phyloP scores from a whole-genome alignment of 2,113 vertebrate genomes.

The Paracanthobrama guichenoti region DNA sequence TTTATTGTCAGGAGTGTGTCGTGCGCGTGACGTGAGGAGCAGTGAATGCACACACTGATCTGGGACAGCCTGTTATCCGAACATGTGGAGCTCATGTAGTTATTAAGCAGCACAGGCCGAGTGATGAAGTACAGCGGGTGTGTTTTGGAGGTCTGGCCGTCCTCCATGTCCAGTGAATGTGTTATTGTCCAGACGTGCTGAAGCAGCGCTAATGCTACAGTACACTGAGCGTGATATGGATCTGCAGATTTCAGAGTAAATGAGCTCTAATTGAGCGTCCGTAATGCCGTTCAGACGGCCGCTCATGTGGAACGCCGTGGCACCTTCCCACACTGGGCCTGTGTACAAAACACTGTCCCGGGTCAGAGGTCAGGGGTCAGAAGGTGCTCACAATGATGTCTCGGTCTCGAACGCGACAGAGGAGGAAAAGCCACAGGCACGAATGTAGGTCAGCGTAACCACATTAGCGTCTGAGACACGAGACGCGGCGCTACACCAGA shows the following conservation, averaged over 20 bases:
- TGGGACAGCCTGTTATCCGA: no score
- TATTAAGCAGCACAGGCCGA: background rate
- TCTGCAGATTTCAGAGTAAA: conserved; percentile 52
- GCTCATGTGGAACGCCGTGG: conserved; percentile 64
- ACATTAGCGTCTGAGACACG: conserved; percentile 63
- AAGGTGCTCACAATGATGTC: conserved; percentile 67
- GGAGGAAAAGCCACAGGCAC: conserved; percentile 56
- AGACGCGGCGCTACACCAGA: no score
- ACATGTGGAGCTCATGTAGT: no score
- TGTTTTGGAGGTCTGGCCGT: background rate
- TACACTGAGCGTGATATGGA: conserved; percentile 55
- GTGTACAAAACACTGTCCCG: conserved; percentile 68
- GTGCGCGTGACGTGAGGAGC: no score
- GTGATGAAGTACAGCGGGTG: background rate
- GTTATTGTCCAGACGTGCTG: background rate
- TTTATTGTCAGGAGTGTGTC: no score
- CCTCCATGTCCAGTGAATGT: background rate
- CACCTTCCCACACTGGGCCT: conserved; percentile 68
- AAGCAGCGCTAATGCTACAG: background rate
- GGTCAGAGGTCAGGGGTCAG: conserved; percentile 59
- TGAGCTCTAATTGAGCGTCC: conserved; percentile 67
- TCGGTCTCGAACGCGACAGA: conserved; percentile 34
- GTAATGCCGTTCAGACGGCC: conserved; percentile 65
- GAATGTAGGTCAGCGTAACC: conserved; percentile 76
- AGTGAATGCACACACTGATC: no score